A percentile compares a stretch with the other conserved stretches of the same genome.
phyloP scores from a whole-genome alignment of 2,113 vertebrate genomes.

The Erpornis zantholeuca region DNA sequence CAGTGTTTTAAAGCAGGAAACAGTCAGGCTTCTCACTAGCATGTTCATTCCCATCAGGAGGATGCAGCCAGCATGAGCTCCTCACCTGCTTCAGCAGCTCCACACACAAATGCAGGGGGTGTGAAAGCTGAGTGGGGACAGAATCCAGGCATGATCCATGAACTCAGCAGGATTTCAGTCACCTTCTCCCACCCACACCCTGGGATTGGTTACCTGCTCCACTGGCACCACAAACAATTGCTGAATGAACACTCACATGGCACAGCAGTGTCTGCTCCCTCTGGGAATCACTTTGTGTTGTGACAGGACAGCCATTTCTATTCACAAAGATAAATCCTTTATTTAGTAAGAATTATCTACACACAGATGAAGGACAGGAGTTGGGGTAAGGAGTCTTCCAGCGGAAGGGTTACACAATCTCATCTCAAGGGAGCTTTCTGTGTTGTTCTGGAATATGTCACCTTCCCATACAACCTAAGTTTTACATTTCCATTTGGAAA shows the following conservation, averaged over 20 bases:
- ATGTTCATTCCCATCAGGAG: not conserved
- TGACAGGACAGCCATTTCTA: conserved; percentile 46
- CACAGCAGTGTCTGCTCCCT: not conserved
- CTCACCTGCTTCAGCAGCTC: not conserved
- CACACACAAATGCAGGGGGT: too few relatives aligned
- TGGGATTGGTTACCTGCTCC: not conserved
- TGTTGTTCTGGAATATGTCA: not conserved
- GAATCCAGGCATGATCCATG: not conserved
- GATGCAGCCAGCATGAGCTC: not conserved
- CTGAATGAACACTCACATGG: not conserved
- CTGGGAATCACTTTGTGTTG: not conserved
- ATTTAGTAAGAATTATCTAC: conserved; percentile 57
- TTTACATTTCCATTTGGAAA: conserved; percentile 6
- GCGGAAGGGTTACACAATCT: not conserved
- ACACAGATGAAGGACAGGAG: conserved; percentile 33
- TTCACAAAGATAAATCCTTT: conserved; percentile 64
- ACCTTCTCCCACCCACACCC: not conserved
- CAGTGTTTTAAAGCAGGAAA: not conserved
- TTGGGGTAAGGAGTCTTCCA: not conserved
- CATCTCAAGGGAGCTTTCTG: not conserved
- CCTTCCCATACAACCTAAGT: not conserved
- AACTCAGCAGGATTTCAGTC: not conserved
- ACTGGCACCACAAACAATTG: not conserved
- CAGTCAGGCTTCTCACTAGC: not conserved
- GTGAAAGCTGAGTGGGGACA: not conserved